Evolutionary conservation across 2,888 invertebrate species (phyloP).

Genomic region (Ormyrus thymus): DNA sequence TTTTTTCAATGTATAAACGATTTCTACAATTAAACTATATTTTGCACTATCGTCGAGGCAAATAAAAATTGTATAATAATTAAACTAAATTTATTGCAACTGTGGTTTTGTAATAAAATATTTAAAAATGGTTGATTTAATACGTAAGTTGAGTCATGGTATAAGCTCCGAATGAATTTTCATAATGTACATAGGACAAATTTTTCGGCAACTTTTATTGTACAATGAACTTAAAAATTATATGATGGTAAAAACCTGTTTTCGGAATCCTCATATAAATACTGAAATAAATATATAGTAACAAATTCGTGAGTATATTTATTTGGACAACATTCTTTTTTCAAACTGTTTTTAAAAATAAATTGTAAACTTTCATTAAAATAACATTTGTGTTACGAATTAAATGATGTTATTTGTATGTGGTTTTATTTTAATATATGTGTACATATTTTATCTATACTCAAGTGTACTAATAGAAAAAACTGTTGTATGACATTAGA

Average conservation of each 20-base stretch:
- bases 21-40: neutral
- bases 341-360: no score
- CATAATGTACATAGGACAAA: conserved; percentile 26
- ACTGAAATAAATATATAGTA: conserved; percentile 21
- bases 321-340: neutral
- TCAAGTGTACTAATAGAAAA: no score
- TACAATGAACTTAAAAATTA: conserved; percentile 19
- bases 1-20: no score
- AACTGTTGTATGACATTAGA: no score
- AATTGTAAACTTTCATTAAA: no score
- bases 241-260: neutral
- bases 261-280: neutral
- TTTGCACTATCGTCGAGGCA: neutral
- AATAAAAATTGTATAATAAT: neutral
- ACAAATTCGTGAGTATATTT: neutral
- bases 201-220: neutral
- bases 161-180: neutral
- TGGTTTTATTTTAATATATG: no score
- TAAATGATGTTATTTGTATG: no score
- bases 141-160: neutral
- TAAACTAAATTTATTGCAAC: neutral
- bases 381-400: no score
- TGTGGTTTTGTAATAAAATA: conserved; percentile 24
- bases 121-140: neutral
- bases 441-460: no score